phyloP scores from a whole-genome alignment of 1,140 invertebrate species.

The Carposina sasakii region DNA sequence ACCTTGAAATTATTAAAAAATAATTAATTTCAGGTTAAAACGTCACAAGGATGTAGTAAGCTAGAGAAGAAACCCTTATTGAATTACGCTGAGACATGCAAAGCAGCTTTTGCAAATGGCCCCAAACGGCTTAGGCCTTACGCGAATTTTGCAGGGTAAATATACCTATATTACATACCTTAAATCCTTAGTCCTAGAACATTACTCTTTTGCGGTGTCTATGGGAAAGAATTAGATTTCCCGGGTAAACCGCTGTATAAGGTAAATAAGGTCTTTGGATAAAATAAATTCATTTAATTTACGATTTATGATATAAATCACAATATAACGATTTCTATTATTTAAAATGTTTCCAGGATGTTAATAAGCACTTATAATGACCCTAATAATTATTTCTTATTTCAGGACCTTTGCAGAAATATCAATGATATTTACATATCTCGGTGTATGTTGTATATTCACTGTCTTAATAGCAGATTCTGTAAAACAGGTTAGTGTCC shows the following conservation, averaged over 20 bases:
- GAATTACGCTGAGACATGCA: conserved; percentile 85
- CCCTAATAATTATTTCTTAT: conserved; percentile 15
- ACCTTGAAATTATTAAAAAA: not conserved
- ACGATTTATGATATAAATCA: too few relatives aligned
- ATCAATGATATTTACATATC: conserved; percentile 77
- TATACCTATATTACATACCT: too few relatives aligned
- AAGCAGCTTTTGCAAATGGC: conserved; percentile 81
- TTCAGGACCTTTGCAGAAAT: conserved; percentile 77
- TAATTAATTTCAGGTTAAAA: conserved; percentile 72
- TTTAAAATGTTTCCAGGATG: too few relatives aligned
- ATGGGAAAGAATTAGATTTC: too few relatives aligned
- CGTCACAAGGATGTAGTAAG: conserved; percentile 80
- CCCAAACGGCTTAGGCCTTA: conserved; percentile 75
- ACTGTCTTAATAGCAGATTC: conserved; percentile 82
- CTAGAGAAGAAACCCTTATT: conserved; percentile 77
- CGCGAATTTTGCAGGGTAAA: conserved; percentile 75
- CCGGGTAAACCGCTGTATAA: too few relatives aligned
- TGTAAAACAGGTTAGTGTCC: conserved; percentile 55
- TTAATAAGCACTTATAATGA: conserved; percentile 9
- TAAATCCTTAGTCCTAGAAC: too few relatives aligned
- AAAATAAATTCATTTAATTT: too few relatives aligned
- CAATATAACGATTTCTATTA: too few relatives aligned
- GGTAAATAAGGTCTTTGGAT: too few relatives aligned
- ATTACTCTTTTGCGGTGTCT: too few relatives aligned
- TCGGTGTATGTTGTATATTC: conserved; percentile 83